These are phyloP conservation scores for Apotomis capreana DNA, from an alignment of 2,888 invertebrate genomes.

Conservation along the genomic window DNA sequence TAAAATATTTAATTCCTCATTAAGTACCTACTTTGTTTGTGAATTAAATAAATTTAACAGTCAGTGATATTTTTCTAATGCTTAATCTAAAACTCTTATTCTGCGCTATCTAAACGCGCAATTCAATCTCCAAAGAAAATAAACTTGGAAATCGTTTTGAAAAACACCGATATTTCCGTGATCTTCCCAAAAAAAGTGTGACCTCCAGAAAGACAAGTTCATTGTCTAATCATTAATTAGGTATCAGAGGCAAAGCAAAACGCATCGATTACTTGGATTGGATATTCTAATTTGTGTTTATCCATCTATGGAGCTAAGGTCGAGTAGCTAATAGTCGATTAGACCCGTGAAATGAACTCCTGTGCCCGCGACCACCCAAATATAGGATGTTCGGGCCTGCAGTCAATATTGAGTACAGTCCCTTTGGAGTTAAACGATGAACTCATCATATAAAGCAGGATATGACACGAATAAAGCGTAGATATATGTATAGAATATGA, in stretches of 20 bases:
- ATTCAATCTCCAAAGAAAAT: no score
- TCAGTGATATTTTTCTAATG: no score
- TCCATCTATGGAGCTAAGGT: constrained; percentile 48
- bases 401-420: neutral
- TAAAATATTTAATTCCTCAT: no score
- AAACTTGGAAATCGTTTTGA: no score
- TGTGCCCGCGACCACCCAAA: constrained; percentile 71
- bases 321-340: constrained; percentile 56
- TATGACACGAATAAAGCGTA: no score
- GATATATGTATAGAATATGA: no score
- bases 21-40: no score
- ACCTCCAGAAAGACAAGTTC: constrained; percentile 39
- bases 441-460: neutral
- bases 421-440: neutral
- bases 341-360: constrained; percentile 75
- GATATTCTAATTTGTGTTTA: constrained; percentile 55
- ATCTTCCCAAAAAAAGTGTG: constrained; percentile 24
- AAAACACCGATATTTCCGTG: constrained; percentile 1
- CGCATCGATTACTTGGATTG: constrained; percentile 50
- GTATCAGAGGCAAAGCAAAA: constrained; percentile 42
- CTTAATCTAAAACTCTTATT: no score
- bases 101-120: no score
- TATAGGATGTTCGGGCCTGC: constrained; percentile 49
- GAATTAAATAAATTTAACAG: no score
- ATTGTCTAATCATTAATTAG: constrained; percentile 50